Percentiles rank a stretch among this genome's conserved stretches.
These are phyloP conservation scores for Phoenicopterus ruber DNA, from an alignment of 2,113 vertebrate species.

Conservation along the genomic window DNA sequence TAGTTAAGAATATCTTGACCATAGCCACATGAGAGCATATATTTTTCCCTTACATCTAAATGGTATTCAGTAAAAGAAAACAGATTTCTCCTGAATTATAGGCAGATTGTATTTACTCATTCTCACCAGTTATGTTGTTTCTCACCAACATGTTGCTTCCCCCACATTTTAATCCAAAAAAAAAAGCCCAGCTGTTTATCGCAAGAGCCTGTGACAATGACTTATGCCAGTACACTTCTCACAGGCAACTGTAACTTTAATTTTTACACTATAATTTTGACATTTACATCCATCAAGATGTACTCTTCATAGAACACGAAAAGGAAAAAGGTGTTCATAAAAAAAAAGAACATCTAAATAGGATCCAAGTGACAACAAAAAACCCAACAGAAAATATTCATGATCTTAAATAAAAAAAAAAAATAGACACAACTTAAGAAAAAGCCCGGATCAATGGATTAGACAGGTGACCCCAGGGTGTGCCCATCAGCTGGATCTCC, in stretches of 20 bases:
- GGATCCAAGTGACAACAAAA: background rate
- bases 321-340: background rate
- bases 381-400: background rate
- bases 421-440: background rate
- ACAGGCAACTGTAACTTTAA: background rate
- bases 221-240: background rate
- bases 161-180: background rate
- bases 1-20: background rate
- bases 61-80: background rate
- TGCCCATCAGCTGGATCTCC: background rate
- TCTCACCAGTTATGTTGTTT: conserved; percentile 12
- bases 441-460: background rate
- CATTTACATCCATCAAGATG: background rate
- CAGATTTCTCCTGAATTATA: background rate
- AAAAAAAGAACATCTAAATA: conserved; percentile 5
- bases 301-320: background rate
- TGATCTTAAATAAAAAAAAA: background rate
- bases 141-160: conserved; percentile 10
- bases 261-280: background rate
- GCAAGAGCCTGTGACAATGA: conserved; percentile 2
- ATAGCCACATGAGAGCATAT: background rate
- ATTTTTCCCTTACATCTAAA: background rate
- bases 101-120: conserved; percentile 13
- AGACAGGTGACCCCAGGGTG: background rate
- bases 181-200: conserved; percentile 16